Percentiles rank a stretch among this genome's conserved stretches.
Evolutionary conservation across 2,888 invertebrate species (phyloP).

Genomic region (Marasmarcha lunaedactyla): DNA sequence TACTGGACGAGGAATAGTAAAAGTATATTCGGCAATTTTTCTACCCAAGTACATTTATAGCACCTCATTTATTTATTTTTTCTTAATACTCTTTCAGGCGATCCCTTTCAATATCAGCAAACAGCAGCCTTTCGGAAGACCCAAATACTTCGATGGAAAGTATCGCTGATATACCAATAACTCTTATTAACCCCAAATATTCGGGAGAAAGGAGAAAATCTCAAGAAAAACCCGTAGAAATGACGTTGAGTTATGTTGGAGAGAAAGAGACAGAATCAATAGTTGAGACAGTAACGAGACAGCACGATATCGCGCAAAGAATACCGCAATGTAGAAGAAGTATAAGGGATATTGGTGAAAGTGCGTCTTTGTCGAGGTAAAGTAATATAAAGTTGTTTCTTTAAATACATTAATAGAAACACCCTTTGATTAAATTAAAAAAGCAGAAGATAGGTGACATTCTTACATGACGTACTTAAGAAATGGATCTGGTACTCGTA

Average conservation of each 20-base stretch:
- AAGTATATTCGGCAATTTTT: too few species aligned
- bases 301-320: constrained; percentile 4
- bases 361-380: constrained; percentile 26
- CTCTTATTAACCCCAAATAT: constrained; percentile 48
- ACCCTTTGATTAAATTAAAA: too few species aligned
- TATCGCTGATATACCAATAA: constrained; percentile 55
- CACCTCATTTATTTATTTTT: too few species aligned
- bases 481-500: too few species aligned
- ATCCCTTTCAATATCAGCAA: constrained; percentile 48
- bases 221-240: constrained; percentile 10
- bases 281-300: not conserved
- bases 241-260: constrained; percentile 7
- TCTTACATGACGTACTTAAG: too few species aligned
- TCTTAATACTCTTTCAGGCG: too few species aligned
- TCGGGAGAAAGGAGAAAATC: constrained; percentile 23
- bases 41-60: too few species aligned
- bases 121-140: constrained; percentile 56
- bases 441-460: too few species aligned
- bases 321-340: constrained; percentile 38
- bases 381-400: not conserved
- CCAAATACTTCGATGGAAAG: constrained; percentile 54
- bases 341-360: constrained; percentile 30
- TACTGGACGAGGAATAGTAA: too few species aligned
- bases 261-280: constrained; percentile 9
- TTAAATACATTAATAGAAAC: not conserved